Evolutionary conservation across 1,140 invertebrate genomes (phyloP), one percentile per base, ranked within the genome.

Genomic region (Magallana gigas): DNA sequence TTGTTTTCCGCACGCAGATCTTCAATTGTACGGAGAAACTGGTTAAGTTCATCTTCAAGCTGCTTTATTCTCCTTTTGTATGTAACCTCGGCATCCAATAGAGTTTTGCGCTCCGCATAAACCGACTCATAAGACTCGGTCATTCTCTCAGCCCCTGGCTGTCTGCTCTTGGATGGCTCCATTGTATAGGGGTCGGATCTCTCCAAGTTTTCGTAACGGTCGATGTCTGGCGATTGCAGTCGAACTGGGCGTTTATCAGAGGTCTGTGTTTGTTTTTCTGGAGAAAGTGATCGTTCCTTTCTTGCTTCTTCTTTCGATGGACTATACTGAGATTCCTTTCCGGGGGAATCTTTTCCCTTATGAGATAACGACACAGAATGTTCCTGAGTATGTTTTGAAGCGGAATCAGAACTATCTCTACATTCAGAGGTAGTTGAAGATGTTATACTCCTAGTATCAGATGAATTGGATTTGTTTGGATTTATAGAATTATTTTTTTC

Each of bases 31-130:
- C 84, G 88, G 58, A 91, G 71, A 64, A 91, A 91, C 83, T 90
- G 88, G 80, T 91, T 91, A 68, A 88, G 81, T 84, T 91, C 91
- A 68, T 90, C 89, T 62, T 91, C 91, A 3, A 91, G 80, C 60
- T 91, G 91, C 83, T 90, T 90, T 64, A 91, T 91, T 57, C 91
- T 85, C 68, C 88, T 89, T 84, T 83, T 90, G 81, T 91, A 91
- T 5, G 91, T 82, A 48, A 81, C 57, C 71, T 91, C 91, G 8
- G 91, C 91, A 5, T 90, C 89, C 2, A 90, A 59, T 1, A 91
- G 76, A 57, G 90, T 90, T 59, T 90, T 86, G 7, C 91, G 83
- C 83, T 91, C 91, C 56, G 88, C 89, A 57, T 90, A 90, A 14
- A 91, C 85, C 14, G 89, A 87, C 18, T 90, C 91, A 76, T 90